phyloP scores from a whole-genome alignment of 2,797 vertebrate species.

The Streptopelia turtur region DNA sequence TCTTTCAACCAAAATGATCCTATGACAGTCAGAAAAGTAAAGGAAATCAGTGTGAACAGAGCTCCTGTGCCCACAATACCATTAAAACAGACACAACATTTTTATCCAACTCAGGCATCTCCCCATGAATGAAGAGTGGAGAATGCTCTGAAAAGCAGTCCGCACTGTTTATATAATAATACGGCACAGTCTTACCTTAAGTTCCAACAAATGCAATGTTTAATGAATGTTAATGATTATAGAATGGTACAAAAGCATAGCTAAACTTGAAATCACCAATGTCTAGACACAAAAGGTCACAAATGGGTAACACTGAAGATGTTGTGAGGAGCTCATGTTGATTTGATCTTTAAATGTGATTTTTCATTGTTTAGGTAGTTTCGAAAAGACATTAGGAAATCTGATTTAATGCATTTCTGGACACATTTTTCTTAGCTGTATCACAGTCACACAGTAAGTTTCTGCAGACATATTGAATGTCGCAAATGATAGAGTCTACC shows the following conservation, averaged over 20 bases:
- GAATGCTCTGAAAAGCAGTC: background rate
- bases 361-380: constrained; percentile 44
- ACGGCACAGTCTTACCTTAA: background rate
- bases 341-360: constrained; percentile 46
- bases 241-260: background rate
- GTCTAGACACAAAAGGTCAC: constrained; percentile 9
- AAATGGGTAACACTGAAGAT: background rate
- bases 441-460: constrained; percentile 15
- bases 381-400: constrained; percentile 8
- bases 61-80: background rate
- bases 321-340: background rate
- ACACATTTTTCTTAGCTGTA: constrained; percentile 28
- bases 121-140: background rate
- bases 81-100: background rate
- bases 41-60: background rate
- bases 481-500: constrained; percentile 17
- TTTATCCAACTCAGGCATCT: background rate
- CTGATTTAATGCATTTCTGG: constrained; percentile 45
- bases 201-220: background rate
- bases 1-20: too few relatives aligned
- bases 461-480: constrained; percentile 34
- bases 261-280: background rate
- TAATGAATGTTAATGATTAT: background rate
- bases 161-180: background rate
- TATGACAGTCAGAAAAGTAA: background rate